Percentiles rank a stretch among this genome's conserved stretches.
Conservation (phyloP, 2,888 invertebrate genomes). For the Aphodius granarius region DNA sequence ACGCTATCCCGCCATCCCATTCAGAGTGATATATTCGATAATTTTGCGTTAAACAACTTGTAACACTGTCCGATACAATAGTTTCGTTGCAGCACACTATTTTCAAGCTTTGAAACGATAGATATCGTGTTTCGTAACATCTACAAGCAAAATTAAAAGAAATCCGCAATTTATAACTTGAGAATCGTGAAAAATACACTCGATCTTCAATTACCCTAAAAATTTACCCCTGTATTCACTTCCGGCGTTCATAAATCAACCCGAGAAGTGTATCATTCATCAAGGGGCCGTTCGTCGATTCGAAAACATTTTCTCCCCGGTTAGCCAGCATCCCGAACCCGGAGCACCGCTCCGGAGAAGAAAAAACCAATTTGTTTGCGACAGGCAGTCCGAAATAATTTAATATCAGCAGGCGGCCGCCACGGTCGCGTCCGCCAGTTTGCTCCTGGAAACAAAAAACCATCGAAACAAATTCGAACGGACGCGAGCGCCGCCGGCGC, state of each 20-base stretch:
- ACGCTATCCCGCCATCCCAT: background rate
- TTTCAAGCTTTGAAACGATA: no score
- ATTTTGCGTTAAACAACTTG: conserved; percentile 13
- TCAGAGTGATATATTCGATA: background rate
- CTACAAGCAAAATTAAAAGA: no score
- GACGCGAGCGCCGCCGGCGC: background rate
- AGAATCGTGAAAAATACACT: background rate
- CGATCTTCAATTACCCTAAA: background rate
- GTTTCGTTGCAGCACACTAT: background rate
- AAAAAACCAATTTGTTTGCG: background rate
- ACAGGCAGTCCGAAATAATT: background rate
- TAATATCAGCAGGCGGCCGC: background rate
- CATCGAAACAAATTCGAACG: background rate
- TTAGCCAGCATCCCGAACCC: background rate
- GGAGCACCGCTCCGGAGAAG: background rate
- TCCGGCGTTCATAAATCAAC: background rate
- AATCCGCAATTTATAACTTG: no score
- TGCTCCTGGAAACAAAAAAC: background rate
- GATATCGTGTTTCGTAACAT: no score
- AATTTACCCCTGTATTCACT: background rate
- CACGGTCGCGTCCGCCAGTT: background rate
- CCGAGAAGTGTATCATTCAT: background rate
- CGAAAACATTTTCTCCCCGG: background rate
- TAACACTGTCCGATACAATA: background rate
- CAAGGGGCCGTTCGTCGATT: background rate